A percentile compares a stretch with the other conserved stretches of the same genome.
Conservation (phyloP, 2,888 invertebrate species). For the Pammene fasciana region DNA sequence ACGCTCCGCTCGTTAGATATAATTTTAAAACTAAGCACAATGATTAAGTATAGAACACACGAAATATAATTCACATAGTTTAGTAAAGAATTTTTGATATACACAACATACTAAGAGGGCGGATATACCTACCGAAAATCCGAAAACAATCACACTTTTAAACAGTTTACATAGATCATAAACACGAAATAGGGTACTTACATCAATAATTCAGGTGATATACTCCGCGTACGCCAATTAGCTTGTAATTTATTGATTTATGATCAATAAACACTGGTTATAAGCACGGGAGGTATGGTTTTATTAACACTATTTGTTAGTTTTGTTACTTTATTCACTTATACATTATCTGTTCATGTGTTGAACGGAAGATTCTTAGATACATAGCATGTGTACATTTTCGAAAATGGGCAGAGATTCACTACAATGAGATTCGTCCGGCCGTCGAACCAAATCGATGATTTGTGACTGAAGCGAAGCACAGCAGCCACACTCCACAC, state of each 20-base stretch:
- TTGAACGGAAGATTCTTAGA: too few relatives aligned
- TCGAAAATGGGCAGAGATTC: too few relatives aligned
- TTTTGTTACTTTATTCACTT: neutral
- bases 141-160: neutral
- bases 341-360: neutral
- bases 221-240: neutral
- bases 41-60: too few relatives aligned
- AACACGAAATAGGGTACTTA: neutral
- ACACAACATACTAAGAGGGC: neutral
- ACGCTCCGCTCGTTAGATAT: too few relatives aligned
- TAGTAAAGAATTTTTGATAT: neutral
- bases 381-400: too few relatives aligned
- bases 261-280: neutral
- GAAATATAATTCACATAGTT: too few relatives aligned
- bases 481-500: too few relatives aligned
- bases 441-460: neutral
- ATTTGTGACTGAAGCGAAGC: neutral
- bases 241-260: slow-evolving; percentile 11
- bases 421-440: too few relatives aligned
- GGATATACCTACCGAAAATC: neutral
- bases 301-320: neutral
- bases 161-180: neutral
- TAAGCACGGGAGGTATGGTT: neutral
- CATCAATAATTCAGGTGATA: slow-evolving; percentile 7
- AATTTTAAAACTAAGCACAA: too few relatives aligned